Conservation (phyloP, 2,888 invertebrate species). For the Aporophyla lueneburgensis region DNA sequence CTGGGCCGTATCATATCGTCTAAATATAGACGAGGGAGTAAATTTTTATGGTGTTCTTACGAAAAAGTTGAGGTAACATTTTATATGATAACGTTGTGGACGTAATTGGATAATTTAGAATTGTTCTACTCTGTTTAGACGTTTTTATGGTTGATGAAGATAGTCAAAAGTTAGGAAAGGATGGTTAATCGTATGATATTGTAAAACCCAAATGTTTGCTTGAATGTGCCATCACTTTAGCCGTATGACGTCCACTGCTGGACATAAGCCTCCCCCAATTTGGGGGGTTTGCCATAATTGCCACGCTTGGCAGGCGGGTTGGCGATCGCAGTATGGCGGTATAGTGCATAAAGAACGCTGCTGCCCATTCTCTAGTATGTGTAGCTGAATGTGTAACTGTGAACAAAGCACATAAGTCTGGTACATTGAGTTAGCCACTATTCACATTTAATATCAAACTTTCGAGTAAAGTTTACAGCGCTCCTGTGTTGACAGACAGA, state of each 20-base stretch:
- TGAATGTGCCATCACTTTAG: no score
- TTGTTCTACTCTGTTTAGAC: slow-evolving; percentile 60
- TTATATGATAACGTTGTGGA: slow-evolving; percentile 62
- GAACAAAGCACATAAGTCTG: slow-evolving; percentile 32
- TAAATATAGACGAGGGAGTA: slow-evolving; percentile 87
- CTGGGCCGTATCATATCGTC: slow-evolving; percentile 88
- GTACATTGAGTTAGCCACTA: slow-evolving; percentile 24
- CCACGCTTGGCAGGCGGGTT: no score
- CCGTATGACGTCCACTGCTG: no score
- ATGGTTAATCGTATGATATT: neutral
- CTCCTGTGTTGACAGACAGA: slow-evolving; percentile 45
- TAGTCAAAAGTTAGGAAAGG: slow-evolving; percentile 30
- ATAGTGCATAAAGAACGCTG: no score
- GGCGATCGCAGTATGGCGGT: no score
- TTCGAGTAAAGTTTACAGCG: slow-evolving; percentile 48
- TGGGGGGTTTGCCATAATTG: no score
- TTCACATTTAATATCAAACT: slow-evolving; percentile 55
- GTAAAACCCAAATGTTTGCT: neutral
- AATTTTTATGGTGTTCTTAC: slow-evolving; percentile 85
- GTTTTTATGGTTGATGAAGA: slow-evolving; percentile 61
- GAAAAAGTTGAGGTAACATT: slow-evolving; percentile 77
- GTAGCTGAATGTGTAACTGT: slow-evolving; percentile 20
- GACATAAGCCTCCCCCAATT: no score
- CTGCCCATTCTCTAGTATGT: no score
- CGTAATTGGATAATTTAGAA: slow-evolving; percentile 63